Base-by-base conservation (phyloP, 2,113 vertebrate genomes). In the Xerus inauris region DNA sequence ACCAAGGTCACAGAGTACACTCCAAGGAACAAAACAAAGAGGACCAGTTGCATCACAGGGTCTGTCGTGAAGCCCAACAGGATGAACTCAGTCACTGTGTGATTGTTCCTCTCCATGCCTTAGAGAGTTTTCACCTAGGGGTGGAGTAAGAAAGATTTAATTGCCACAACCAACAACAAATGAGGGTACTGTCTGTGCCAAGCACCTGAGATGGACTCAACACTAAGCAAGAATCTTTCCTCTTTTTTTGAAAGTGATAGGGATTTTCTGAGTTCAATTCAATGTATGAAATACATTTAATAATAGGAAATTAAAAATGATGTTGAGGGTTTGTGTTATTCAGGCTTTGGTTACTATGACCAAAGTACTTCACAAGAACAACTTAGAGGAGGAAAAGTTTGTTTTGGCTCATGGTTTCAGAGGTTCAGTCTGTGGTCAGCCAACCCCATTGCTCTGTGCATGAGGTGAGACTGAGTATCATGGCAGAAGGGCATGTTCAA, bases 11-110 rank as follows among this genome's bases (percentile, higher is more conserved):
- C 2, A 1, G 93, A 20, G 20, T 98, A 98, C 26, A 98, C 59
- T 0, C 45, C 35, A 7, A 96, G 94, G 64, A 98, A 98, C 4
- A 98, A 24, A 35, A 62, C 9, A 0, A 96, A 98, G 0, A 98
- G 96, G 1, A 97, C 30, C 8, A 95, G 0, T 0, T 98, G 97
- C 2, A 62, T 87, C 12, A 51, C 5, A 0, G 83, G 71, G 0
- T 96, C 73, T n/a, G 89, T 92, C 6, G 57, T 83, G 75, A 98
- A 98, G 10, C 97, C 98, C 28, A 64, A 1, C 32, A 98, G n/a
- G 62, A 97, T 81, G 91, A 98, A 98, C 0, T 98, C 87, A 0
- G 65, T 95, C 47, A 81, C 65, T 0, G 54, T 91, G 35, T 87
- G 82, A 38, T 94, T 97, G 35, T 14, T 28, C 7, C 13, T 93